phyloP scores from a whole-genome alignment of 2,888 invertebrate species.

The Celastrina argiolus region DNA sequence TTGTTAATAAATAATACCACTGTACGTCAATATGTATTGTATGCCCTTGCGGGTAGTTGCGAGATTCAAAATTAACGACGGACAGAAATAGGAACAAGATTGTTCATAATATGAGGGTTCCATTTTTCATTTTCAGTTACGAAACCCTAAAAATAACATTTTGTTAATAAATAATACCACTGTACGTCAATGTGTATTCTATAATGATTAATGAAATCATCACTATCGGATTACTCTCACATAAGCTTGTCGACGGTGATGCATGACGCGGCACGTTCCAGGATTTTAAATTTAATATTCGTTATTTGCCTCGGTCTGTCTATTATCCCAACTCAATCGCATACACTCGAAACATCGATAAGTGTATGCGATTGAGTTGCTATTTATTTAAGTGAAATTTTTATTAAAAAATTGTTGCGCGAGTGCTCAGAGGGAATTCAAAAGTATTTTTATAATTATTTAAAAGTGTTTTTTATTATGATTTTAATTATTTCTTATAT shows the following conservation, averaged over 20 bases:
- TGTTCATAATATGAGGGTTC: too few species aligned
- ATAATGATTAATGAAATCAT: not conserved
- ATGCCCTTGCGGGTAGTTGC: too few species aligned
- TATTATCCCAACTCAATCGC: too few species aligned
- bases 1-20: not conserved
- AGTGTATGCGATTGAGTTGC: not conserved
- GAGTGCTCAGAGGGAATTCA: not conserved
- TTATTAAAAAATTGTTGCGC: not conserved
- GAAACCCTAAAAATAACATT: too few species aligned
- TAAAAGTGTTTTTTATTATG: too few species aligned
- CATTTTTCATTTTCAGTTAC: too few species aligned
- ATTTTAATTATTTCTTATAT: too few species aligned
- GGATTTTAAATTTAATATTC: constrained; percentile 8
- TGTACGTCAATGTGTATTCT: not conserved
- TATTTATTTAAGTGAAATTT: not conserved
- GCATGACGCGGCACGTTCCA: not conserved
- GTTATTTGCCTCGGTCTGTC: not conserved
- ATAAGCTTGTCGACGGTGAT: not conserved
- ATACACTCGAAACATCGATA: too few species aligned
- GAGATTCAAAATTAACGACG: too few species aligned
- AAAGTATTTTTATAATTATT: not conserved
- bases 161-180: not conserved
- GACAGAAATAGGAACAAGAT: too few species aligned
- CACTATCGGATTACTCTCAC: not conserved
- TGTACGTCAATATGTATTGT: not conserved